A percentile compares a stretch with the other conserved stretches of the same genome.
Conservation (phyloP, 1,140 invertebrate genomes). For the Bicyclus anynana region DNA sequence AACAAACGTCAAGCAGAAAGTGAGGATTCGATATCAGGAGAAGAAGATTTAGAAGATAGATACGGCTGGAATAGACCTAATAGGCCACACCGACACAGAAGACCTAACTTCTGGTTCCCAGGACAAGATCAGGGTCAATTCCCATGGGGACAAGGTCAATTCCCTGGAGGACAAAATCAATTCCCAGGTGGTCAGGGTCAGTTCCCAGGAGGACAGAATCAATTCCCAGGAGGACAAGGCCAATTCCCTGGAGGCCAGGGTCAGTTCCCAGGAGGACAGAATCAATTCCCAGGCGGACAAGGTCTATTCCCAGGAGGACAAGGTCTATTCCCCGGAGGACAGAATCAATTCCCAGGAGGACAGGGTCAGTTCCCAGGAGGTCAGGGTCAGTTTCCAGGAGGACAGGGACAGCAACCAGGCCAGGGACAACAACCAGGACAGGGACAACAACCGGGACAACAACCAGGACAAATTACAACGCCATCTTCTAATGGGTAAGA, state of each 20-base stretch:
- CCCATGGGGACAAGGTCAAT: too few relatives aligned
- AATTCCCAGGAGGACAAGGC: too few relatives aligned
- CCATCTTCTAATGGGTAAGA: background rate
- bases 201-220: too few relatives aligned
- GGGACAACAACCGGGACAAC: background rate
- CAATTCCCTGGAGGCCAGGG: constrained; percentile 7
- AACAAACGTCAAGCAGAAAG: constrained; percentile 19
- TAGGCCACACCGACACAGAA: constrained; percentile 15
- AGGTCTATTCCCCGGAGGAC: background rate
- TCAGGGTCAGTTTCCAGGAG: background rate
- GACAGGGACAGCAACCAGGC: constrained; percentile 7
- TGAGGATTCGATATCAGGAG: background rate
- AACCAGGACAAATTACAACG: background rate
- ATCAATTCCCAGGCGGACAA: background rate
- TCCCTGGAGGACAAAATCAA: background rate
- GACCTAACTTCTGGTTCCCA: too few relatives aligned
- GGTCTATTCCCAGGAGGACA: background rate
- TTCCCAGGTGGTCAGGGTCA: too few relatives aligned
- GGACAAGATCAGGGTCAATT: constrained; percentile 3
- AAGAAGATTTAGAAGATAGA: constrained; percentile 40
- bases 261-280: background rate
- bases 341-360: background rate
- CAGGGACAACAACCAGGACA: constrained; percentile 8
- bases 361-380: background rate
- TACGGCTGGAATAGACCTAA: constrained; percentile 35